Evolutionary conservation across 2,888 invertebrate genomes (phyloP).

Genomic region (Leptinotarsa rubiginosa): DNA sequence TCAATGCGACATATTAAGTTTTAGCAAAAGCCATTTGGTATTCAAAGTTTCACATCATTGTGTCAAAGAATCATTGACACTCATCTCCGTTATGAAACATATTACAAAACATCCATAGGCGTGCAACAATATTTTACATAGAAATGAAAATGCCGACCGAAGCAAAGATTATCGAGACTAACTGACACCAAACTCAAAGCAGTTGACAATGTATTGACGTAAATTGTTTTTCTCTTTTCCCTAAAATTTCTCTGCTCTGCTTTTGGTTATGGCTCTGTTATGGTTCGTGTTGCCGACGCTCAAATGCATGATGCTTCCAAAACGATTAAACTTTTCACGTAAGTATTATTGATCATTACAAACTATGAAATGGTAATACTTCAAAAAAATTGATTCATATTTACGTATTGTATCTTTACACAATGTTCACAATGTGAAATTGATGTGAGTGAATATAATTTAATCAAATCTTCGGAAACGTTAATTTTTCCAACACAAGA

Average conservation of each 20-base stretch:
- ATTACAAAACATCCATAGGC: conserved; percentile 33
- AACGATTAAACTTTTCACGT: conserved; percentile 74
- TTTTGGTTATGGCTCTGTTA: conserved; percentile 78
- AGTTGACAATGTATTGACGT: conserved; percentile 73
- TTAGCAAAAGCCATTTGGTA: too few species aligned
- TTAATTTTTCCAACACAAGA: too few species aligned
- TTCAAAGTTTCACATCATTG: not conserved
- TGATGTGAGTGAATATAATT: too few species aligned
- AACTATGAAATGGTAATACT: conserved; percentile 12
- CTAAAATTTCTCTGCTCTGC: conserved; percentile 82
- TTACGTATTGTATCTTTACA: too few species aligned
- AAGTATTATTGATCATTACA: conserved; percentile 70
- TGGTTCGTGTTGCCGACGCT: conserved; percentile 80
- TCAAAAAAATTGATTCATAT: not conserved
- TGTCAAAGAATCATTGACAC: not conserved
- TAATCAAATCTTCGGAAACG: too few species aligned
- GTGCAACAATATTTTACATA: conserved; percentile 32
- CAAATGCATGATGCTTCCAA: conserved; percentile 80
- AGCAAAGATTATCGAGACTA: conserved; percentile 64
- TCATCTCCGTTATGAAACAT: not conserved
- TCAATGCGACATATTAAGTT: too few species aligned
- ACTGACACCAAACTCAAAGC: conserved; percentile 59
- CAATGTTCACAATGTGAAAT: too few species aligned
- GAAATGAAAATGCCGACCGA: conserved; percentile 56
- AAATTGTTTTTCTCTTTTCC: conserved; percentile 80